phyloP scores from a whole-genome alignment of 2,888 invertebrate species.

The Xestia rhomboidea region DNA sequence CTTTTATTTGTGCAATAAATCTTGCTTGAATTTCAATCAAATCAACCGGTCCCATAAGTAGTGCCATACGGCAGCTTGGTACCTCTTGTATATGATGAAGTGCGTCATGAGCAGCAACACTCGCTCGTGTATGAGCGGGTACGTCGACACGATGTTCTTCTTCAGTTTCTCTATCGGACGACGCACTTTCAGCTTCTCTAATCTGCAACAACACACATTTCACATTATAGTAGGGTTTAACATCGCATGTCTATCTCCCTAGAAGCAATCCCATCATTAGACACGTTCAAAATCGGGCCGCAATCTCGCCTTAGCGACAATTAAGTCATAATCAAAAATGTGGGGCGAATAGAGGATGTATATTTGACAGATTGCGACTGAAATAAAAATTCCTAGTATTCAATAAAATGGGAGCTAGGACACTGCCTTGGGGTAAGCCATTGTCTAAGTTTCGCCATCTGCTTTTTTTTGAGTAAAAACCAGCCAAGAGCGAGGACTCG shows the following conservation, averaged over 20 bases:
- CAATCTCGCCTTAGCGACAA: background rate
- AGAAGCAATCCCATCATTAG: background rate
- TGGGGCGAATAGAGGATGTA: no score
- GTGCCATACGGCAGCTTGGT: background rate
- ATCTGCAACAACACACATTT: conserved; percentile 65
- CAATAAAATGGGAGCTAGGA: background rate
- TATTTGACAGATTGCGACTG: no score
- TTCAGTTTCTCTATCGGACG: conserved; percentile 80
- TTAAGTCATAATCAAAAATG: background rate
- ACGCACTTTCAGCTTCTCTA: conserved; percentile 80
- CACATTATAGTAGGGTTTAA: background rate
- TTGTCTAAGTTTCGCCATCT: background rate
- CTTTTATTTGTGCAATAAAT: background rate
- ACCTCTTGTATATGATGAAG: conserved; percentile 92
- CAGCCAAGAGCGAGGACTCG: no score
- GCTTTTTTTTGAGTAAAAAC: no score
- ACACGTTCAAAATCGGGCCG: background rate
- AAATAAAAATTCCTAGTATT: background rate
- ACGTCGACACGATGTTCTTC: conserved; percentile 90
- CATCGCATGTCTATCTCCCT: background rate
- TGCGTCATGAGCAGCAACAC: conserved; percentile 91
- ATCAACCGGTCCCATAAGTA: background rate
- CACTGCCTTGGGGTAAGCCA: background rate
- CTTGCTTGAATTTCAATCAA: background rate
- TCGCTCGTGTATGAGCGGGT: conserved; percentile 93